Conservation (phyloP, 1,140 invertebrate species). For the Lucilia cuprina region DNA sequence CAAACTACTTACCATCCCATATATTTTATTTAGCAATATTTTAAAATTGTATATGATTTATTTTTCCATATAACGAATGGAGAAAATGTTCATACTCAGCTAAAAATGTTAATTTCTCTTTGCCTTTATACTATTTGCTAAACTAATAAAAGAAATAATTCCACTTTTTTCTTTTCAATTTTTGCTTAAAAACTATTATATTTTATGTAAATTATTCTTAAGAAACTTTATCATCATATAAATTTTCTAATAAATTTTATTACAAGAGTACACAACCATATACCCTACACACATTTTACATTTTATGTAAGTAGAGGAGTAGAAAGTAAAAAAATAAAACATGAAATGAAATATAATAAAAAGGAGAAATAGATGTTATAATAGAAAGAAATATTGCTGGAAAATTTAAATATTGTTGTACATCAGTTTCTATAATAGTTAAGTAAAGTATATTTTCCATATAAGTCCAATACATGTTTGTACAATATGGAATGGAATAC, state of each 20-base stretch:
- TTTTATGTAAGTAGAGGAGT: not conserved
- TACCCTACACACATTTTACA: not conserved
- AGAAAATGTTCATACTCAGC: not conserved
- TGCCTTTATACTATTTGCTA: not conserved
- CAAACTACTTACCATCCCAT: not conserved
- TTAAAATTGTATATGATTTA: slow-evolving; percentile 16
- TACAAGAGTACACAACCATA: not conserved
- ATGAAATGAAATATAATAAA: not conserved
- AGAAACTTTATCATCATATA: slow-evolving; percentile 12
- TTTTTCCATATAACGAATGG: not conserved
- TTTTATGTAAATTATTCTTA: slow-evolving; percentile 18
- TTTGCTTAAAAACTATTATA: slow-evolving; percentile 12
- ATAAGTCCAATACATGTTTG: not conserved
- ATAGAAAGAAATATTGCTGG: slow-evolving; percentile 1
- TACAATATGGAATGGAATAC: not conserved
- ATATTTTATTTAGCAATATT: slow-evolving; percentile 5
- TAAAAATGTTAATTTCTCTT: slow-evolving; percentile 7
- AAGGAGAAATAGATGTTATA: not conserved
- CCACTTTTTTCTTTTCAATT: not conserved
- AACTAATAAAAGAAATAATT: slow-evolving; percentile 8
- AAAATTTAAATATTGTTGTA: slow-evolving; percentile 1
- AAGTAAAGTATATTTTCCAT: not conserved
- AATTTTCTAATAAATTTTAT: slow-evolving; percentile 16
- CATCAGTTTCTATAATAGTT: not conserved
- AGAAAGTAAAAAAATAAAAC: not conserved